A percentile compares a stretch with the other conserved stretches of the same genome.
Evolutionary conservation across 2,888 invertebrate species (phyloP).

Genomic region (Silvanus unidentatus): DNA sequence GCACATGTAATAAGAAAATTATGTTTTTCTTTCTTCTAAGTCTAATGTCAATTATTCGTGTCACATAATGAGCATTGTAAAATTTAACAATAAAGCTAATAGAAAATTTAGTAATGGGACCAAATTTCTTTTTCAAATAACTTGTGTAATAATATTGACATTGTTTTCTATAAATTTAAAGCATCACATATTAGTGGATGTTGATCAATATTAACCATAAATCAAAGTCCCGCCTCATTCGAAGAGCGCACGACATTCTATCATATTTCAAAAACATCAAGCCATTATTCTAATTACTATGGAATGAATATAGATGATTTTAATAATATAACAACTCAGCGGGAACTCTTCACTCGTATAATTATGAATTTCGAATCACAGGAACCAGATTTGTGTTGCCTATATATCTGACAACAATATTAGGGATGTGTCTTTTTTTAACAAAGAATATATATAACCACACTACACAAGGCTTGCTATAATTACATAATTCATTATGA

Average conservation of each 20-base stretch:
- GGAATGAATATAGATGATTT: slow-evolving; percentile 42
- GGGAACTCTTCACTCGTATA: slow-evolving; percentile 24
- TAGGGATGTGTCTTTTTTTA: background rate
- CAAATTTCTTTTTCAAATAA: slow-evolving; percentile 1
- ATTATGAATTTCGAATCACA: slow-evolving; percentile 22
- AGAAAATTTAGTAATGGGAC: too few relatives aligned
- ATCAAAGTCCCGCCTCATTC: slow-evolving; percentile 43
- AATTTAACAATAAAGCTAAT: too few relatives aligned
- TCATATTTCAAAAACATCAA: slow-evolving; percentile 45
- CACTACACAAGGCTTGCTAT: background rate
- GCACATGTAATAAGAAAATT: too few relatives aligned
- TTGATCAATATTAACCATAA: slow-evolving; percentile 41
- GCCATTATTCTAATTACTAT: slow-evolving; percentile 44
- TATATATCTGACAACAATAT: background rate
- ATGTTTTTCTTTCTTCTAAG: too few relatives aligned
- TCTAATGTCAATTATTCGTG: too few relatives aligned
- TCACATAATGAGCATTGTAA: too few relatives aligned
- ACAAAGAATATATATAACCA: too few relatives aligned
- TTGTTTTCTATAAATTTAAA: slow-evolving; percentile 11
- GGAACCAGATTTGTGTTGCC: slow-evolving; percentile 14
- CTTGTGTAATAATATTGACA: background rate
- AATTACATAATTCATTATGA: slow-evolving; percentile 1
- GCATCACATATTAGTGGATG: slow-evolving; percentile 23
- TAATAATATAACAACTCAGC: slow-evolving; percentile 35
- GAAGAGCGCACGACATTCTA: slow-evolving; percentile 42